These are phyloP conservation scores for Teleogryllus occipitalis DNA, from an alignment of 1,140 invertebrate species.

Conservation along the genomic window DNA sequence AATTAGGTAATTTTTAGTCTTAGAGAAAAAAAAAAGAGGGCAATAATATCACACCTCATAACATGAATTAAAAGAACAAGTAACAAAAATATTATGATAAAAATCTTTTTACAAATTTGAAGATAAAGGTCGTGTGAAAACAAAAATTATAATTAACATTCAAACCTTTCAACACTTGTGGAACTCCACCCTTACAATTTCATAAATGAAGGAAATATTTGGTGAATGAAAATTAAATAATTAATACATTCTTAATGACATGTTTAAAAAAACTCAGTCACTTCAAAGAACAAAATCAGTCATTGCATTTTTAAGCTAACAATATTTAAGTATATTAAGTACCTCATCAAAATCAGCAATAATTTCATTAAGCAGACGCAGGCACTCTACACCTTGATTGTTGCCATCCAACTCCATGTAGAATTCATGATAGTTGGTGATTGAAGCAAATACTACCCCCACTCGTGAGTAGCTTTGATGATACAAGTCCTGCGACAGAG, in stretches of 20 bases:
- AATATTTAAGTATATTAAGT: slow-evolving; percentile 13
- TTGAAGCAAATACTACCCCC: slow-evolving; percentile 87
- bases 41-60: too few species aligned
- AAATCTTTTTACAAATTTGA: too few species aligned
- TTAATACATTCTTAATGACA: neutral
- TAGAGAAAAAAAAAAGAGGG: too few species aligned
- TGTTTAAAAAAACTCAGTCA: neutral
- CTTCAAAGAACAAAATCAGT: too few species aligned
- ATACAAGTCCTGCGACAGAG: slow-evolving; percentile 73
- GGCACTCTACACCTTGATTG: slow-evolving; percentile 86
- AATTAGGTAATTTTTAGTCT: too few species aligned
- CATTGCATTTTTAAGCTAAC: neutral
- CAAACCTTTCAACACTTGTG: too few species aligned
- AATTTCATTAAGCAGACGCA: slow-evolving; percentile 75
- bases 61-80: too few species aligned
- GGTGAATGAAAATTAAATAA: neutral
- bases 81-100: too few species aligned
- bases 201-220: too few species aligned
- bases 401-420: slow-evolving; percentile 90
- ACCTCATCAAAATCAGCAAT: slow-evolving; percentile 94
- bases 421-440: slow-evolving; percentile 94
- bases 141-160: too few species aligned
- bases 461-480: slow-evolving; percentile 88
- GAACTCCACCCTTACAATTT: too few species aligned
- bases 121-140: too few species aligned